Percentiles rank a stretch among this genome's conserved stretches.
phyloP scores from a whole-genome alignment of 1,140 invertebrate species.

The Apis laboriosa region DNA sequence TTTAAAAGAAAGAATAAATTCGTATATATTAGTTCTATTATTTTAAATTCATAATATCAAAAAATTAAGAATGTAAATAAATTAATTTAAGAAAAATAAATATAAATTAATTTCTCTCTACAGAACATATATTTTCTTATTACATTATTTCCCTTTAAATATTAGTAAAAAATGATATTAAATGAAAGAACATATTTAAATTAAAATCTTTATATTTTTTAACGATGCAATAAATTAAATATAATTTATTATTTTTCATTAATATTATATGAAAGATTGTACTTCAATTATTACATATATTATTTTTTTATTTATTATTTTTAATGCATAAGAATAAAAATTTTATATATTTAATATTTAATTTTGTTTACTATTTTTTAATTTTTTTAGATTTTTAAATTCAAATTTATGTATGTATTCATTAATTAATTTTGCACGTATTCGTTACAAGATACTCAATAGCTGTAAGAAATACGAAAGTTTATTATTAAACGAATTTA shows the following conservation, averaged over 20 bases:
- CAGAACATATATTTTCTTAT: neutral
- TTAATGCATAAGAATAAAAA: neutral
- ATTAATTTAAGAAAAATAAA: neutral
- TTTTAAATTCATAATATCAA: neutral
- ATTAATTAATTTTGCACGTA: neutral
- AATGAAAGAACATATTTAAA: neutral
- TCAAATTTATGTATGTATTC: neutral
- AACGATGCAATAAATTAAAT: neutral
- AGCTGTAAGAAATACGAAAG: neutral
- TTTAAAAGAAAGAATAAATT: neutral
- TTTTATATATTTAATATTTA: neutral
- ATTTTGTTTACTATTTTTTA: neutral
- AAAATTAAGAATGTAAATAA: neutral
- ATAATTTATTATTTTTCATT: neutral
- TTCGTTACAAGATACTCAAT: neutral
- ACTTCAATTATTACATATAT: neutral
- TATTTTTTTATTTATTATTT: neutral
- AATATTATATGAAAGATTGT: neutral
- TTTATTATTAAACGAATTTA: neutral
- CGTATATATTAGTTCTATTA: neutral
- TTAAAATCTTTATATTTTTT: neutral
- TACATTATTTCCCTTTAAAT: neutral
- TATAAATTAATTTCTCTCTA: neutral
- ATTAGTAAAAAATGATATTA: neutral
- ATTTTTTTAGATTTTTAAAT: neutral